Percentiles rank a stretch among this genome's conserved stretches.
Evolutionary conservation across 2,888 invertebrate species (phyloP).

Genomic region (Tetropium fuscum): DNA sequence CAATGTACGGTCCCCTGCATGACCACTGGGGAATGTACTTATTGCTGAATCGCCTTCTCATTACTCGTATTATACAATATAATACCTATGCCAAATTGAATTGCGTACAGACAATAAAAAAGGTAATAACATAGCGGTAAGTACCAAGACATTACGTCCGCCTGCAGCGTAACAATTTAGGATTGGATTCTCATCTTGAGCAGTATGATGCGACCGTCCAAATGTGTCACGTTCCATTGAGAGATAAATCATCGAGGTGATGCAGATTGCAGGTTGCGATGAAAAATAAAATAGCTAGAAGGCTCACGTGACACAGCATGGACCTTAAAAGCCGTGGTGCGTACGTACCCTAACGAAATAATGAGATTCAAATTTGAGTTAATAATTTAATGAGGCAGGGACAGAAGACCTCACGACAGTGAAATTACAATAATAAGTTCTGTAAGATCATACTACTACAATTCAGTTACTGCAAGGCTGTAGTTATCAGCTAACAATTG

Average conservation of each 20-base stretch:
- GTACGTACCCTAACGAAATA: slow-evolving; percentile 14
- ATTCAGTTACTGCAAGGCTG: too few relatives aligned
- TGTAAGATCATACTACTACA: too few relatives aligned
- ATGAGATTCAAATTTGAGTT: slow-evolving; percentile 3
- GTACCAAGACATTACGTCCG: slow-evolving; percentile 43
- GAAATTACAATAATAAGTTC: too few relatives aligned
- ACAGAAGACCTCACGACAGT: too few relatives aligned
- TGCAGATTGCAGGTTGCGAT: slow-evolving; percentile 18
- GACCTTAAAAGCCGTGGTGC: slow-evolving; percentile 1
- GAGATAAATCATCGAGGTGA: slow-evolving; percentile 21
- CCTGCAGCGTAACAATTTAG: slow-evolving; percentile 44
- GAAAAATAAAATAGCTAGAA: slow-evolving; percentile 16
- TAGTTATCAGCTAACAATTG: too few relatives aligned
- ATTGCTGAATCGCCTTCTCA: slow-evolving; percentile 38
- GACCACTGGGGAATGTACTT: slow-evolving; percentile 28
- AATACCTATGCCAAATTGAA: slow-evolving; percentile 49
- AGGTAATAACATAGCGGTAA: slow-evolving; percentile 48
- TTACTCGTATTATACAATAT: slow-evolving; percentile 41
- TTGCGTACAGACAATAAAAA: slow-evolving; percentile 45
- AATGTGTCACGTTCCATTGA: slow-evolving; percentile 24
- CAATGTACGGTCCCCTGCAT: slow-evolving; percentile 6
- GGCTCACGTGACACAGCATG: slow-evolving; percentile 6
- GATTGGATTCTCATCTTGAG: slow-evolving; percentile 40
- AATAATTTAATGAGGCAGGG: too few relatives aligned
- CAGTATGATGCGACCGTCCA: slow-evolving; percentile 14